Conservation (phyloP, 1,140 invertebrate species). For the Drosophila lacertosa region DNA sequence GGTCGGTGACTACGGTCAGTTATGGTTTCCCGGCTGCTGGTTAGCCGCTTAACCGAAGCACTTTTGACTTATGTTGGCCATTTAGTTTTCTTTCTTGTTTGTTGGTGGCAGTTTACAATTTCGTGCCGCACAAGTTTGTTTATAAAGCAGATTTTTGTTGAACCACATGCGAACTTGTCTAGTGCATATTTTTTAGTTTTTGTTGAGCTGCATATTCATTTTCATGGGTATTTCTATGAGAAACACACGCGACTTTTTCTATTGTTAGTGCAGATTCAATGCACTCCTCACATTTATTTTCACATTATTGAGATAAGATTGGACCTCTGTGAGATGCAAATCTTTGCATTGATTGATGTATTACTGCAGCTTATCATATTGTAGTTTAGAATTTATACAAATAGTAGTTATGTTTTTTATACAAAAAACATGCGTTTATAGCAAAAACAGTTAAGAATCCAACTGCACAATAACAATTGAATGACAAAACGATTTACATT, state of each 20-base stretch:
- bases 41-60: conserved; percentile 32
- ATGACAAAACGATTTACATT: too few species aligned
- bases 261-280: conserved; percentile 57
- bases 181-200: conserved; percentile 1
- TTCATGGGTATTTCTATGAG: conserved; percentile 15
- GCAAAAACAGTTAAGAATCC: too few species aligned
- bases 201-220: background rate
- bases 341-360: background rate
- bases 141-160: conserved; percentile 74
- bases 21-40: conserved; percentile 27
- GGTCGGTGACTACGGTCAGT: background rate
- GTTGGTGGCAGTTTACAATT: conserved; percentile 65
- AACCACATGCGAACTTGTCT: conserved; percentile 23
- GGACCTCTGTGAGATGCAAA: conserved; percentile 31
- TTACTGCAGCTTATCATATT: background rate
- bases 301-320: conserved; percentile 71
- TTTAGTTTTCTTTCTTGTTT: conserved; percentile 66
- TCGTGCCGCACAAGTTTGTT: conserved; percentile 72
- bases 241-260: conserved; percentile 43
- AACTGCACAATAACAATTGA: too few species aligned
- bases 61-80: conserved; percentile 70
- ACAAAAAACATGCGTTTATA: too few species aligned
- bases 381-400: too few species aligned
- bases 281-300: conserved; percentile 55
- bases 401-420: background rate